Base-by-base conservation (phyloP, 2,888 invertebrate genomes). In the Rhorus exstirpatorius region DNA sequence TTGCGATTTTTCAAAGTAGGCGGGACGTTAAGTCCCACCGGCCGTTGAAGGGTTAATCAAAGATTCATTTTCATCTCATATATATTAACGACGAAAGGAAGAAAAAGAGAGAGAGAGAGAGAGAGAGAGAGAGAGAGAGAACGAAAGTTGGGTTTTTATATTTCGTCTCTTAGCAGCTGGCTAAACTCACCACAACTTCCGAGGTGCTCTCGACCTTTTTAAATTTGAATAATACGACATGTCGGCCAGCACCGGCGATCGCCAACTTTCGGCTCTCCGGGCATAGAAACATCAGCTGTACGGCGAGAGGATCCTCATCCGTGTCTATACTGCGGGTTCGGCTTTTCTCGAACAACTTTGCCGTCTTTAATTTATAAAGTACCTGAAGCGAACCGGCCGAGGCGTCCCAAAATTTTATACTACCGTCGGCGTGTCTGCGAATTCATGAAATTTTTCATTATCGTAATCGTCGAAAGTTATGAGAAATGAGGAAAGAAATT, bases 371-470 rank as follows among this genome's bases (percentile, higher is more conserved):
- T 95, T 99, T 99, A 94, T 99, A 99, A 91, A 99, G 95, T 90
- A 99, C 97, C 95, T 99, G 99, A 89, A 99, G 95, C 84, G 97
- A 97, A 86, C 98, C 98, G 71, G 98, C 98, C 91, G 98, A 98
- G 60, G 98, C 98, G 93, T 99, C 99, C 99, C 99, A 99, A 94
- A 99, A 99, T 93, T 99, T 99, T 77, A 99, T 95, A 91, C 98
- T 98, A 70, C 99, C 99, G 94, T 99, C 99, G 85, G 99, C 97
- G 94, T 99, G 99, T 67, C 98, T 98, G 94, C n/a, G 94, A 81
- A 79, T 31, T 81, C 8, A 49, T 38, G 26, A 81, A 71, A 55
- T 41, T 38, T 35, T 21, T 44, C 17, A 6, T 31, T 26, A 8
- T 58, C 17, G 2, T 58, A 70, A 61, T 60, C 3, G 7, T 38